Percentiles rank a stretch among this genome's conserved stretches.
phyloP scores from a whole-genome alignment of 2,888 invertebrate genomes.

The Diplolepis rosae region DNA sequence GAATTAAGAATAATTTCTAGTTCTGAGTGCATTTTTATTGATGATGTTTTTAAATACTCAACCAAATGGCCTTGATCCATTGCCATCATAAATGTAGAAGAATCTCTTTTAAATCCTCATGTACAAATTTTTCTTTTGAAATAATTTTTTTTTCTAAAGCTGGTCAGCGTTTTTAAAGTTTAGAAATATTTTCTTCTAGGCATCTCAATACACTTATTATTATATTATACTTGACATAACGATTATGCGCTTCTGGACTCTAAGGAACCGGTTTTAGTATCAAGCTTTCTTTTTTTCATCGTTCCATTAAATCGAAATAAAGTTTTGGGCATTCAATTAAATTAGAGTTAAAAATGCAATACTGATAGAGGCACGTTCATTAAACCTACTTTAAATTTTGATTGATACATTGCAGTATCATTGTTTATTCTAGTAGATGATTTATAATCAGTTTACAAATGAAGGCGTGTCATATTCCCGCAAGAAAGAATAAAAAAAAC shows the following conservation, averaged over 20 bases:
- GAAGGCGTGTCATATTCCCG: not conserved
- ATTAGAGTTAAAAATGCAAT: constrained; percentile 28
- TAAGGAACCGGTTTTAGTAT: constrained; percentile 15
- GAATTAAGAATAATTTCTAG: too few species aligned
- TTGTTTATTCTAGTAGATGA: constrained; percentile 8
- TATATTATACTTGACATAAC: constrained; percentile 29
- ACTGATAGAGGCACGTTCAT: not conserved
- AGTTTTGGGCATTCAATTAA: constrained; percentile 24
- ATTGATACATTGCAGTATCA: constrained; percentile 3
- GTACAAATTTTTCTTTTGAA: not conserved
- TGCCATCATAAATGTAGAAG: not conserved
- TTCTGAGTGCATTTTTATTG: too few species aligned
- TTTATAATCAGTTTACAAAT: not conserved
- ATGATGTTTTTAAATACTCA: not conserved
- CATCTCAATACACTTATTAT: constrained; percentile 20
- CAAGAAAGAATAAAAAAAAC: not conserved
- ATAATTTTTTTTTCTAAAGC: not conserved
- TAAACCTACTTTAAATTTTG: not conserved
- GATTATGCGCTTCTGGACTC: constrained; percentile 26
- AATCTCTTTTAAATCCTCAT: not conserved
- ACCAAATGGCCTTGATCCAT: not conserved
- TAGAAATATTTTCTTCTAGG: constrained; percentile 6
- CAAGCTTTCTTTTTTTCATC: constrained; percentile 20
- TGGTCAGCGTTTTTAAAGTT: constrained; percentile 3
- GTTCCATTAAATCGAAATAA: constrained; percentile 5